A percentile compares a stretch with the other conserved stretches of the same genome.
These are phyloP conservation scores for Philonicus albiceps DNA, from an alignment of 2,888 invertebrate species.

Conservation along the genomic window DNA sequence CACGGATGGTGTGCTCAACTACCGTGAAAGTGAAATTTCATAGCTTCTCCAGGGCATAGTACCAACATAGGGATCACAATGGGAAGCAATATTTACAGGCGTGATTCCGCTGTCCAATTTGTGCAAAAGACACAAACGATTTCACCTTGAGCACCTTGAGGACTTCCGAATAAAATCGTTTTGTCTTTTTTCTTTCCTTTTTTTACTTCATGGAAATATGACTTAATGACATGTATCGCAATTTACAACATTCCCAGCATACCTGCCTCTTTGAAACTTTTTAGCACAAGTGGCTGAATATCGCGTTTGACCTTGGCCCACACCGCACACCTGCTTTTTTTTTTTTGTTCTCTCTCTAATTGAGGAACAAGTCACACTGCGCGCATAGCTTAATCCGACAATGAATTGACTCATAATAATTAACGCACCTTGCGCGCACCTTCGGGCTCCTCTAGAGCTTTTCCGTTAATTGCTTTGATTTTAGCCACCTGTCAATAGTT, in stretches of 20 bases:
- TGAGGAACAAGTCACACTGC: background rate
- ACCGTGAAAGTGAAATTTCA: constrained; percentile 40
- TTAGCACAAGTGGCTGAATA: background rate
- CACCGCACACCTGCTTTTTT: background rate
- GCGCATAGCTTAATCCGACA: background rate
- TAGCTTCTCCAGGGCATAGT: background rate
- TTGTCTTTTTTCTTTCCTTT: background rate
- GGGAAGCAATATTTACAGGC: background rate
- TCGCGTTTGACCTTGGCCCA: background rate
- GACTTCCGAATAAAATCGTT: background rate
- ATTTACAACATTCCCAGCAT: background rate
- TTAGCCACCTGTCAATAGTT: background rate
- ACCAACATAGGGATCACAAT: background rate
- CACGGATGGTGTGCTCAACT: constrained; percentile 14
- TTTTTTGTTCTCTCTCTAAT: background rate
- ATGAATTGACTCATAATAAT: background rate
- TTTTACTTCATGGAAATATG: background rate
- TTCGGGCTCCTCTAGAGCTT: background rate
- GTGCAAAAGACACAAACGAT: background rate
- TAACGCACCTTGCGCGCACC: background rate
- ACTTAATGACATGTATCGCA: background rate
- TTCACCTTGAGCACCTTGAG: background rate
- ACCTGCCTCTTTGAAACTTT: background rate
- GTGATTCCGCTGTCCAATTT: background rate
- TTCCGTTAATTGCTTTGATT: background rate